Evolutionary conservation across 2,797 vertebrate species (phyloP), one percentile per base, ranked within the genome.

Genomic region (Neosilurus mollespiculum): DNA sequence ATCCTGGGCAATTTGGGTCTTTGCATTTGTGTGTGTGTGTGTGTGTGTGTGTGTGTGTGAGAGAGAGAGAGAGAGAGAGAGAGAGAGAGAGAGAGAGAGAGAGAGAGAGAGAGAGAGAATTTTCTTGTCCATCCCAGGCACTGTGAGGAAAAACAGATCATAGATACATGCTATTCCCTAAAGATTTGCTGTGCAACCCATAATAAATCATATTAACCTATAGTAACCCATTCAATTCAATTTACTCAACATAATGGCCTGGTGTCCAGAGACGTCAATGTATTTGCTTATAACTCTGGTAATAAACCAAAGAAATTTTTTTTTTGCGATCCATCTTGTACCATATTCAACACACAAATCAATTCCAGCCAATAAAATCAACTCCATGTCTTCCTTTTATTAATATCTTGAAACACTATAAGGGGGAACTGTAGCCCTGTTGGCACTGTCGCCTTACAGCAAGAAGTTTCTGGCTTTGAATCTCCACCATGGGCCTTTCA

Each of bases 31-130:
- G 73, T n/a, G 26, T 59, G 15, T 37, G 1, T 49, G 37, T 69
- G 66, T 49, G 34, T 71, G 37, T 51, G 65, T 66, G 34, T 67
- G 30, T 67, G 66, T 67, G 65, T 67, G 66, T 37, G 37, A 49
- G n/a, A n/a, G n/a, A n/a, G n/a, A n/a, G n/a, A n/a, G n/a, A n/a
- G n/a, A n/a, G n/a, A n/a, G n/a, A n/a, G n/a, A n/a, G 30, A 30
- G 30, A 30, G 30, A 30, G 30, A 30, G 30, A 30, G 30, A 30
- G 30, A 30, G 30, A 30, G 54, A 9, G 54, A 9, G 30, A 30
- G 30, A 30, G 30, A 30, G 30, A 30, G 30, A 30, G 30, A 30
- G 30, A 30, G 30, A 30, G 54, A 9, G 54, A 9, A 16, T 56
- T 3, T 56, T 12, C 4, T 59, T 77, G 73, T 77, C 56, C 30